phyloP scores from a whole-genome alignment of 2,113 vertebrate genomes.

The Phainopepla nitens region DNA sequence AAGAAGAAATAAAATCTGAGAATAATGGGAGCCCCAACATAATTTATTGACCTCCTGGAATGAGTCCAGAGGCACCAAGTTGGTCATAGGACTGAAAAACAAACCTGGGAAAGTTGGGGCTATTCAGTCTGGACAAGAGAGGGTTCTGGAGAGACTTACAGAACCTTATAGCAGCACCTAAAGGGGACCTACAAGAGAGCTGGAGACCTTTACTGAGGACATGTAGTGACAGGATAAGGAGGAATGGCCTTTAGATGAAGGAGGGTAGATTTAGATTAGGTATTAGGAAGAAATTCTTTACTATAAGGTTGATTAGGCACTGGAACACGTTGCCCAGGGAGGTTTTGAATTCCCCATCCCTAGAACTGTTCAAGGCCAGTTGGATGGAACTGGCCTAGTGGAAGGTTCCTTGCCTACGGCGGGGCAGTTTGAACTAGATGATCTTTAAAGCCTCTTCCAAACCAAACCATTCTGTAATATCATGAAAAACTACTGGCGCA shows the following conservation, averaged over 20 bases:
- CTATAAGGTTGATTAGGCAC: neutral
- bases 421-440: neutral
- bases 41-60: neutral
- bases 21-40: neutral
- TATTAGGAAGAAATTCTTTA: neutral
- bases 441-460: neutral
- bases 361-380: neutral
- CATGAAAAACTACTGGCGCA: neutral
- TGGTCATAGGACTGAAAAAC: neutral
- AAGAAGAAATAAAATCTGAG: neutral
- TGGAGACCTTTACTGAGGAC: neutral
- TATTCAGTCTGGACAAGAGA: neutral
- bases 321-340: neutral
- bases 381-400: neutral
- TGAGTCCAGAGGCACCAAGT: neutral
- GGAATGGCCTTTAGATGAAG: neutral
- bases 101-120: neutral
- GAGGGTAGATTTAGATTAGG: neutral
- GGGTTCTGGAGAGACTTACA: neutral
- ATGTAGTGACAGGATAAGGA: neutral
- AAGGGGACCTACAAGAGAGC: neutral
- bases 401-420: neutral
- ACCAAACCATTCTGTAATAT: neutral
- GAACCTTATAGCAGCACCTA: neutral
- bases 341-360: neutral